These are phyloP conservation scores for Philopedon plagiatum DNA, from an alignment of 2,888 invertebrate species.

Conservation along the genomic window DNA sequence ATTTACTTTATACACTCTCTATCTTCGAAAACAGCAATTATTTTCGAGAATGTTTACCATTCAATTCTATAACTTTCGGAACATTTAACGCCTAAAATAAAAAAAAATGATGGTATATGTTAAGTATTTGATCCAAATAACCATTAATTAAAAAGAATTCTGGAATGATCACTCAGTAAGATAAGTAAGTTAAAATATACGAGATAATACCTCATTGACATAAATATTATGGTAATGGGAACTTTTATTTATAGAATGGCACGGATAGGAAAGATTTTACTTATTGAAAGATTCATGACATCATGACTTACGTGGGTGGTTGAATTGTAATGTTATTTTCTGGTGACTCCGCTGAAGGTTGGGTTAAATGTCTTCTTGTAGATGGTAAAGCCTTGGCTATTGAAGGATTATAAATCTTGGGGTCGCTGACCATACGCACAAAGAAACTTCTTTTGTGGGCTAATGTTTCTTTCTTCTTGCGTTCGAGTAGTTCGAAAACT, in stretches of 20 bases:
- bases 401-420: conserved; percentile 95
- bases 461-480: conserved; percentile 84
- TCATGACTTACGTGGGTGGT: conserved; percentile 66
- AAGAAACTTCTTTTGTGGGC: conserved; percentile 96
- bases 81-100: too few species aligned
- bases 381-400: conserved; percentile 84
- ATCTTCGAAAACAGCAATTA: too few species aligned
- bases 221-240: conserved; percentile 11
- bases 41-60: too few species aligned
- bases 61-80: too few species aligned
- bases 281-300: conserved; percentile 50
- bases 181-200: conserved; percentile 1
- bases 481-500: conserved; percentile 80
- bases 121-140: too few species aligned
- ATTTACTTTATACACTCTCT: too few species aligned
- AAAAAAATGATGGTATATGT: too few species aligned
- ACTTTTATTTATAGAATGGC: conserved; percentile 4
- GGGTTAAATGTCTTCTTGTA: conserved; percentile 71
- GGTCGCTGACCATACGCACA: conserved; percentile 98
- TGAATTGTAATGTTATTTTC: conserved; percentile 68
- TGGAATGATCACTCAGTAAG: background rate
- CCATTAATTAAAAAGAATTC: background rate
- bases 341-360: conserved; percentile 68
- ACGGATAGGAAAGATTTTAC: background rate
- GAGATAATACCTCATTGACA: conserved; percentile 17